Percentiles rank a stretch among this genome's conserved stretches.
Evolutionary conservation across 64 coral and sea anemone genomes (phyloP).

Genomic region (Catalaphyllia jardinei): DNA sequence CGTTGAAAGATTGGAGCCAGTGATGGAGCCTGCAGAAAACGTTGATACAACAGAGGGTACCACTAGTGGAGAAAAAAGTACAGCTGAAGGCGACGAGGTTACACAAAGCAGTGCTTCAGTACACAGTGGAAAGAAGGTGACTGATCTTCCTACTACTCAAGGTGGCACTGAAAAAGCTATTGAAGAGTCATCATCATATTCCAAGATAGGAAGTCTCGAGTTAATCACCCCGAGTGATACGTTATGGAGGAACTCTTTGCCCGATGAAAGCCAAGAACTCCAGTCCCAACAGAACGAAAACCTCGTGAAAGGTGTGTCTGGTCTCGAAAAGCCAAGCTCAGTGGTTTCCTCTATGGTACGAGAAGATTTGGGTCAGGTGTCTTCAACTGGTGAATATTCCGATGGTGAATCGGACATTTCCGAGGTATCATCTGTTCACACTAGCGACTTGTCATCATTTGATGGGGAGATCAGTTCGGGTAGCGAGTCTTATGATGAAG

Average conservation of each 20-base stretch:
- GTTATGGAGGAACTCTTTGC: not conserved
- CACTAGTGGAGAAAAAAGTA: not conserved
- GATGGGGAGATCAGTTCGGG: slow-evolving; percentile 74
- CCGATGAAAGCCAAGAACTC: not conserved
- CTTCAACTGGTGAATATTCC: slow-evolving; percentile 46
- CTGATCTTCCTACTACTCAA: not conserved
- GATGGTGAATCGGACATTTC: slow-evolving; percentile 82
- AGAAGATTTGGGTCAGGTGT: not conserved
- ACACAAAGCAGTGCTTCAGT: too few relatives aligned
- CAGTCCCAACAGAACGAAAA: not conserved
- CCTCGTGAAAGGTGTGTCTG: not conserved
- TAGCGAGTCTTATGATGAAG: slow-evolving; percentile 31
- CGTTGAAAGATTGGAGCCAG: not conserved
- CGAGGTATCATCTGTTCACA: slow-evolving; percentile 94
- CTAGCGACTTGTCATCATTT: slow-evolving; percentile 98
- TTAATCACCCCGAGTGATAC: not conserved
- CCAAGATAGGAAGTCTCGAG: not conserved
- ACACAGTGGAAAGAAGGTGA: not conserved
- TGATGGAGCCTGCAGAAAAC: not conserved
- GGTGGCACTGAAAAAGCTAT: not conserved
- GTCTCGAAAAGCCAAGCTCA: not conserved
- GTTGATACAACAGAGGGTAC: not conserved
- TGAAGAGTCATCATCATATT: not conserved
- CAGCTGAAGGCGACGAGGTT: not conserved
- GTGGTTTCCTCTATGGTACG: not conserved